Percentiles rank a stretch among this genome's conserved stretches.
Conservation (phyloP, 2,888 invertebrate species). For the Pyrgus malvae region DNA sequence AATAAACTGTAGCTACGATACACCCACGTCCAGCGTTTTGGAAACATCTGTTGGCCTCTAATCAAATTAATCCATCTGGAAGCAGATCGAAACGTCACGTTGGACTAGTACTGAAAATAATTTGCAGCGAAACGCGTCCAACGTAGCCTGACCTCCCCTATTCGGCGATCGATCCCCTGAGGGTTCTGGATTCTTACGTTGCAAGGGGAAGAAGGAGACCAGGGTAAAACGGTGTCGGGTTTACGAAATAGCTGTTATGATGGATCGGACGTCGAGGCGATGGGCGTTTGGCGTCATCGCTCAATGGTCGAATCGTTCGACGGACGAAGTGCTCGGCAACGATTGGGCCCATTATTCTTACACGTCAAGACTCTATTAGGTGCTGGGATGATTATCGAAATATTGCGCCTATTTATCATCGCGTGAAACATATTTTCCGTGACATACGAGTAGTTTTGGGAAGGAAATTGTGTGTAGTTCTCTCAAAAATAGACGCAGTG, state of each 20-base stretch:
- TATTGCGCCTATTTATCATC: conserved; percentile 18
- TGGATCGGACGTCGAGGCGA: conserved; percentile 69
- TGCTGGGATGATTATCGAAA: conserved; percentile 22
- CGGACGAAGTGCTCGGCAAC: conserved; percentile 54
- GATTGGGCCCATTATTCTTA: conserved; percentile 71
- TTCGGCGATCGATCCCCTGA: conserved; percentile 22
- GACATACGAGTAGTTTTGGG: conserved; percentile 5
- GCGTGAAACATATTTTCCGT: conserved; percentile 13
- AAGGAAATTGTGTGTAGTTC: neutral
- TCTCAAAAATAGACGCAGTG: neutral
- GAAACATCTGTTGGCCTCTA: conserved; percentile 73
- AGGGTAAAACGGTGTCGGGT: conserved; percentile 43
- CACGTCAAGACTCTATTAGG: conserved; percentile 38
- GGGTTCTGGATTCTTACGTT: conserved; percentile 1
- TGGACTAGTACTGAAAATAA: conserved; percentile 73
- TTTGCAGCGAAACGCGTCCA: conserved; percentile 58
- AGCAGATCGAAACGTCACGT: conserved; percentile 78
- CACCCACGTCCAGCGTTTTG: conserved; percentile 43
- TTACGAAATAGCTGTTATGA: conserved; percentile 63
- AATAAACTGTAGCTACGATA: too few relatives aligned
- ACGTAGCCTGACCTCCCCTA: conserved; percentile 38
- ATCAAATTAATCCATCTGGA: conserved; percentile 81
- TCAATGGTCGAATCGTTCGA: conserved; percentile 73
- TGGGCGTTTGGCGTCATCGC: conserved; percentile 75
- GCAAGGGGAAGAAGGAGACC: conserved; percentile 36